A percentile compares a stretch with the other conserved stretches of the same genome.
Evolutionary conservation across 2,797 vertebrate genomes (phyloP).

Genomic region (Gobio occitaniae): DNA sequence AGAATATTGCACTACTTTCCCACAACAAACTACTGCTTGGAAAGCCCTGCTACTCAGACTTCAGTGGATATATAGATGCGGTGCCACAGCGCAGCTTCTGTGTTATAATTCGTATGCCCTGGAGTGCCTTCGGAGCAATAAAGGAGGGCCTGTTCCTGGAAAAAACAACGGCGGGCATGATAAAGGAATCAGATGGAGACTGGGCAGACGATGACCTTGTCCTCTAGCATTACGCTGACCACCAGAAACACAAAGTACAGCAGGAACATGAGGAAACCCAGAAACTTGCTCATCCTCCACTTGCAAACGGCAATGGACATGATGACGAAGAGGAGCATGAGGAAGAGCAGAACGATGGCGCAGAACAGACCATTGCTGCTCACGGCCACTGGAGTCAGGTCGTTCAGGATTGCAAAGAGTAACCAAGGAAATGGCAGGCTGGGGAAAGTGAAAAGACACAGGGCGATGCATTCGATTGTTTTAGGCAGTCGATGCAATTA

Average conservation of each 20-base stretch:
- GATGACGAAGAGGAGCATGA: constrained; percentile 98
- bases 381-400: constrained; percentile 83
- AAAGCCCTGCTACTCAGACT: constrained; percentile 38
- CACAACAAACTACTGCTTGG: constrained; percentile 31
- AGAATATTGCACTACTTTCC: constrained; percentile 35
- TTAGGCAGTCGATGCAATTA: background rate
- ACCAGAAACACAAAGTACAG: constrained; percentile 96
- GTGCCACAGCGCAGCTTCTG: constrained; percentile 9
- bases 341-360: constrained; percentile 97
- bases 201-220: constrained; percentile 90
- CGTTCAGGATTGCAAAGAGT: constrained; percentile 81
- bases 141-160: background rate
- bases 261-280: constrained; percentile 92
- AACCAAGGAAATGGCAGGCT: constrained; percentile 98
- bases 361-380: constrained; percentile 99
- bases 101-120: background rate
- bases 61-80: constrained; percentile 12
- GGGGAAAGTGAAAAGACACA: constrained; percentile 52
- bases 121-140: background rate
- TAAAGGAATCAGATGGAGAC: constrained; percentile 83
- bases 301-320: constrained; percentile 93
- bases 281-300: constrained; percentile 96
- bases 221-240: constrained; percentile 94
- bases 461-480: constrained; percentile 1
- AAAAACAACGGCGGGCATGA: background rate